These are phyloP conservation scores for Nymphalis c-album DNA, from an alignment of 2,888 invertebrate genomes.

Conservation along the genomic window DNA sequence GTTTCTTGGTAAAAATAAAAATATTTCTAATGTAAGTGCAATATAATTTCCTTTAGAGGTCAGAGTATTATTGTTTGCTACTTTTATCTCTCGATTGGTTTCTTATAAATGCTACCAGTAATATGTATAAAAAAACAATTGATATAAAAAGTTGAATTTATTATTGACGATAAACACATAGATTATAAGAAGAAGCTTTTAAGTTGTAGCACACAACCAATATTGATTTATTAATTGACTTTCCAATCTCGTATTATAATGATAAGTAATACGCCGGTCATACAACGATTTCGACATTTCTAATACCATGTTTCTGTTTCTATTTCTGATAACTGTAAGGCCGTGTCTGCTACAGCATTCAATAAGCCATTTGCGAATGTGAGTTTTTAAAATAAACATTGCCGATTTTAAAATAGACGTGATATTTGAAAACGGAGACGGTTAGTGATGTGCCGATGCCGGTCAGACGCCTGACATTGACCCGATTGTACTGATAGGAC, in stretches of 20 bases:
- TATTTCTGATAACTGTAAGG: constrained; percentile 26
- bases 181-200: neutral
- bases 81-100: neutral
- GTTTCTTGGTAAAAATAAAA: too few relatives aligned
- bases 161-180: neutral
- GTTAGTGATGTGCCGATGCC: constrained; percentile 45
- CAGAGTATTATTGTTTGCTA: neutral
- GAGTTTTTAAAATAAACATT: constrained; percentile 32
- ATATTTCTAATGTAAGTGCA: too few relatives aligned
- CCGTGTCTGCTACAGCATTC: constrained; percentile 25
- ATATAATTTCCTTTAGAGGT: neutral
- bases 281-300: constrained; percentile 26
- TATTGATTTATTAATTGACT: constrained; percentile 8
- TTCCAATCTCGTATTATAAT: neutral
- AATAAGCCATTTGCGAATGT: constrained; percentile 33
- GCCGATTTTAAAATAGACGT: constrained; percentile 40
- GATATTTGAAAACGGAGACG: constrained; percentile 47
- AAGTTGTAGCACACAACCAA: neutral
- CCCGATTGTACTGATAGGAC: constrained; percentile 65
- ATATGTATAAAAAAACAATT: neutral
- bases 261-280: constrained; percentile 16
- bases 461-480: constrained; percentile 70
- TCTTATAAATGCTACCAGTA: neutral
- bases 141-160: neutral
- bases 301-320: constrained; percentile 24